Conservation (phyloP, 2,888 invertebrate genomes). For the Priocnemis perturbator region DNA sequence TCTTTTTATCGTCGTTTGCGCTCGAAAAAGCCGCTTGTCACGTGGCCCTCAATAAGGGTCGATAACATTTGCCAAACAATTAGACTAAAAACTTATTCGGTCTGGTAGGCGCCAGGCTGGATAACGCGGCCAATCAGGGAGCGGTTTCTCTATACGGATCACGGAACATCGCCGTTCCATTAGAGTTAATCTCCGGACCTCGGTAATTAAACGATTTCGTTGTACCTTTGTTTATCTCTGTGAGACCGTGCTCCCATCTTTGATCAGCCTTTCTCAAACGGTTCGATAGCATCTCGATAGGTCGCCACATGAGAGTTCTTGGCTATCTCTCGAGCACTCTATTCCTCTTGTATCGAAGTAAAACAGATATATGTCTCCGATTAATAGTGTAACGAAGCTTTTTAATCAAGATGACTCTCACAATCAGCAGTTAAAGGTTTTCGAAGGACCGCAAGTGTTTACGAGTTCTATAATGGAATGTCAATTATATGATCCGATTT, state of each 20-base stretch:
- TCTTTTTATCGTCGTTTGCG: constrained; percentile 3
- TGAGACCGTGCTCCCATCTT: constrained; percentile 31
- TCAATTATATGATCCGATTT: no score
- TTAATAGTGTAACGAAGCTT: no score
- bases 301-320: no score
- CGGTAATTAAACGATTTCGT: constrained; percentile 71
- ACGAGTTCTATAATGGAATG: no score
- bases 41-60: background rate
- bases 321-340: no score
- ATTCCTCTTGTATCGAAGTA: no score
- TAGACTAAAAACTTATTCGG: constrained; percentile 34
- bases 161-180: constrained; percentile 69
- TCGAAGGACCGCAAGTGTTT: no score
- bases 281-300: no score
- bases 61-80: constrained; percentile 21
- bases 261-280: constrained; percentile 22
- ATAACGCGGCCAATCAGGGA: constrained; percentile 50
- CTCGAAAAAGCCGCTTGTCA: background rate
- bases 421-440: no score
- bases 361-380: no score
- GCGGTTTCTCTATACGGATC: constrained; percentile 31
- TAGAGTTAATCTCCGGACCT: constrained; percentile 68
- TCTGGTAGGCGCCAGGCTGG: constrained; percentile 47
- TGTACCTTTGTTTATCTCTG: constrained; percentile 68
- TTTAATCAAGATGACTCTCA: no score